Conservation (phyloP, 64 coral and sea anemone genomes). For the Catalaphyllia jardinei region DNA sequence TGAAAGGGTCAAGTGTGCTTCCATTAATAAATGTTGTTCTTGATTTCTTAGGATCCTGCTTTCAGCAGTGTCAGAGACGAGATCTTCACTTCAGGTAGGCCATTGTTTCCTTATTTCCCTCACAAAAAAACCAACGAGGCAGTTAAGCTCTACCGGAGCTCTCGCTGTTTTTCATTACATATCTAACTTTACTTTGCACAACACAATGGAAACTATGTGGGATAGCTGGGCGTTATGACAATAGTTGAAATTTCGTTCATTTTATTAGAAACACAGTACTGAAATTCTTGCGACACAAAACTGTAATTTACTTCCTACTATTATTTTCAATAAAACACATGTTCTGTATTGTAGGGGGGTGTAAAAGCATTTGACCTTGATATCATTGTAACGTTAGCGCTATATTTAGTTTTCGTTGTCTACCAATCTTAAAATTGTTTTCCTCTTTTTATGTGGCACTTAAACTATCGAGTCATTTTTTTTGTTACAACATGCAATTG, state of each 20-base stretch:
- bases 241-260: background rate
- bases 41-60: conserved; percentile 31
- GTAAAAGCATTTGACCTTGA: no score
- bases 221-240: background rate
- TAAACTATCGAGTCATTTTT: no score
- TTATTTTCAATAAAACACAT: no score
- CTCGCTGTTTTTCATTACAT: background rate
- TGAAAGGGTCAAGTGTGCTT: background rate
- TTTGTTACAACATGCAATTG: no score
- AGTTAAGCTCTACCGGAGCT: background rate
- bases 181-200: background rate
- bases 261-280: background rate
- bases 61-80: conserved; percentile 38
- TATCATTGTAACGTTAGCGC: no score
- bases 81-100: conserved; percentile 25
- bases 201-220: background rate
- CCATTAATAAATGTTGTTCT: background rate
- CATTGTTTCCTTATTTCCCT: background rate
- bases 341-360: no score
- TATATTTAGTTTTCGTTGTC: no score
- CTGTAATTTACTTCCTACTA: no score
- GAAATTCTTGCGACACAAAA: no score
- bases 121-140: background rate
- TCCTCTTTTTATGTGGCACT: no score
- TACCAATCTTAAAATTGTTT: no score